Percentiles rank a stretch among this genome's conserved stretches.
phyloP scores from a whole-genome alignment of 2,797 vertebrate species.

The Xenops minutus region DNA sequence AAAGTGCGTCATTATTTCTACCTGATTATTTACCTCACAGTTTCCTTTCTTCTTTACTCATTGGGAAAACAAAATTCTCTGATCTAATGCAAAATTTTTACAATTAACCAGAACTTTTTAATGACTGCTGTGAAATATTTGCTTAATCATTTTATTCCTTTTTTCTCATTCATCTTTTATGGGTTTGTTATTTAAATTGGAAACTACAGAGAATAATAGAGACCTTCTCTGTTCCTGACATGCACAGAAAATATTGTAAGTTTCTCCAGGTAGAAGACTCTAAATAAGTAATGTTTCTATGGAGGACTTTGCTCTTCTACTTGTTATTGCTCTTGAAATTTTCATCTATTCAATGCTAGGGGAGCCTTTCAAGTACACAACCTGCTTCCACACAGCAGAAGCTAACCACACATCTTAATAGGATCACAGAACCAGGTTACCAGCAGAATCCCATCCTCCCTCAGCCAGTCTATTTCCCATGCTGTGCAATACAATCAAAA shows the following conservation, averaged over 20 bases:
- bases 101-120: not conserved
- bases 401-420: not conserved
- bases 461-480: not conserved
- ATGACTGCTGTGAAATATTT: not conserved
- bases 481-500: not conserved
- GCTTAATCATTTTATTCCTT: not conserved
- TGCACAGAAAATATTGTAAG: not conserved
- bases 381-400: not conserved
- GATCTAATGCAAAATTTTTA: not conserved
- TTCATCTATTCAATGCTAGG: not conserved
- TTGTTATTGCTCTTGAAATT: not conserved
- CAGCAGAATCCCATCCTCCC: not conserved
- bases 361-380: not conserved
- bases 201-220: not conserved
- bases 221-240: not conserved
- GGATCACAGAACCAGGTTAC: not conserved
- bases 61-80: not conserved
- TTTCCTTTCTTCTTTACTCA: not conserved
- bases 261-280: not conserved
- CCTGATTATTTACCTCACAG: conserved; percentile 14
- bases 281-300: not conserved
- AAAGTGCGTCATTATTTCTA: conserved; percentile 59
- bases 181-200: not conserved
- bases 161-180: not conserved
- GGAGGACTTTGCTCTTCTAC: not conserved